Base-by-base conservation (phyloP, 2,797 vertebrate genomes). In the Sitta carolinensis region DNA sequence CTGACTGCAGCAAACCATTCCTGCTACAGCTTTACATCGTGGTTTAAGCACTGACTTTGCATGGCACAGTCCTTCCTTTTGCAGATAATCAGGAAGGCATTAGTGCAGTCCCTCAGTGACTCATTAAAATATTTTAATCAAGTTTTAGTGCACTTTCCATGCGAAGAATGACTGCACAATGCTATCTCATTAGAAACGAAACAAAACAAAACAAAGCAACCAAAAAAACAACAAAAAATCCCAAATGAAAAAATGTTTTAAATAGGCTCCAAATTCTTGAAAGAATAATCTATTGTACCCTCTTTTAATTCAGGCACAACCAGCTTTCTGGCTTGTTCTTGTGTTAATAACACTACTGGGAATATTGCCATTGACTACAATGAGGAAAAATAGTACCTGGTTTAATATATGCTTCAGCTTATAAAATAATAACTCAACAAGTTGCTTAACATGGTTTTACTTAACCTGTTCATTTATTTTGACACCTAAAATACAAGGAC, bases 71-170 rank as follows among this genome's bases (percentile, higher is more conserved):
- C 85, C 64, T 74, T 85, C 29, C 7, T 82, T 90, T 85, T 92
- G 64, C 90, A 89, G 40, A 70, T n/a, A 63, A 76, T 62, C 40
- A 87, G 83, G 57, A 94, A 91, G 78, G 72, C 72, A 85, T 87
- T 61, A 75, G 40, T 80, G 66, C 43, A 89, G 83, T 90, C 95
- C 92, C 94, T 89, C 48, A 29, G 89, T 74, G 89, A 57, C 84
- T 95, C 69, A 94, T 92, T 96, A 94, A 90, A 95, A 82, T 40
- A 66, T 92, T 93, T 90, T 76, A 93, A 87, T 69, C 43, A 67
- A 86, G 52, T 68, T 80, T 77, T 81, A 74, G 57, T 66, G 42
- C 50, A 48, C 16, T 93, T 85, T 50, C 70, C 84, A 84, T 43
- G 61, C 61, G 90, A 90, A 93, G 50, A 63, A 32, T 38, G 50